phyloP scores from a whole-genome alignment of 2,113 vertebrate genomes.

The Melanerpes formicivorus region DNA sequence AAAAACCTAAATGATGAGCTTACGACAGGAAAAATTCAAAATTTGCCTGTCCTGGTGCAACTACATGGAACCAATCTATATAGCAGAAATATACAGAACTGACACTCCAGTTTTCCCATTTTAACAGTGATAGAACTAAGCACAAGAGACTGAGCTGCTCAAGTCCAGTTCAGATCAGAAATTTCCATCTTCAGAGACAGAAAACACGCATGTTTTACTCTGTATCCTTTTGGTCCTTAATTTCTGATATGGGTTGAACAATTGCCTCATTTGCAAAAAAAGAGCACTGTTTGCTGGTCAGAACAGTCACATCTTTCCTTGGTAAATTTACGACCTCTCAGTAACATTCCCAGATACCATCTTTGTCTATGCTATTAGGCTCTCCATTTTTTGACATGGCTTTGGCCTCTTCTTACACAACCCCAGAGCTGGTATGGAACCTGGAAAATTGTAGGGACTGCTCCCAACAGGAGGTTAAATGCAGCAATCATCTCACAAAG shows the following conservation, averaged over 20 bases:
- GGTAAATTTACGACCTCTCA: neutral
- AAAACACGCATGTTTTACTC: neutral
- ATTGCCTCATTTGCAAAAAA: neutral
- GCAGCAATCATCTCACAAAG: neutral
- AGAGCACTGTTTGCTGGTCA: neutral
- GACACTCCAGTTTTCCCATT: neutral
- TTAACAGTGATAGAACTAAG: neutral
- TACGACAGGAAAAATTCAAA: neutral
- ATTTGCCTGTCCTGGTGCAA: neutral
- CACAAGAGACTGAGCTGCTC: neutral
- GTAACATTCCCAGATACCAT: neutral
- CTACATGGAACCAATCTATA: neutral
- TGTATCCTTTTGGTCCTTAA: fast-evolving
- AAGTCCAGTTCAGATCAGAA: neutral
- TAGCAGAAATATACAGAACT: neutral
- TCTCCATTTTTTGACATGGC: neutral
- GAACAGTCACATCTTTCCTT: neutral
- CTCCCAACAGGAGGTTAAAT: neutral
- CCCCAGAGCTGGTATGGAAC: neutral
- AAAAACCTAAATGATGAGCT: neutral
- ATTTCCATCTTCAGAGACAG: neutral
- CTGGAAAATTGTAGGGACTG: neutral
- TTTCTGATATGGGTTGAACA: neutral
- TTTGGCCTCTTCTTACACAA: neutral
- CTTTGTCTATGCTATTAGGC: neutral